A percentile compares a stretch with the other conserved stretches of the same genome.
These are phyloP conservation scores for Sinelater perroti DNA, from an alignment of 2,888 invertebrate species.

Conservation along the genomic window DNA sequence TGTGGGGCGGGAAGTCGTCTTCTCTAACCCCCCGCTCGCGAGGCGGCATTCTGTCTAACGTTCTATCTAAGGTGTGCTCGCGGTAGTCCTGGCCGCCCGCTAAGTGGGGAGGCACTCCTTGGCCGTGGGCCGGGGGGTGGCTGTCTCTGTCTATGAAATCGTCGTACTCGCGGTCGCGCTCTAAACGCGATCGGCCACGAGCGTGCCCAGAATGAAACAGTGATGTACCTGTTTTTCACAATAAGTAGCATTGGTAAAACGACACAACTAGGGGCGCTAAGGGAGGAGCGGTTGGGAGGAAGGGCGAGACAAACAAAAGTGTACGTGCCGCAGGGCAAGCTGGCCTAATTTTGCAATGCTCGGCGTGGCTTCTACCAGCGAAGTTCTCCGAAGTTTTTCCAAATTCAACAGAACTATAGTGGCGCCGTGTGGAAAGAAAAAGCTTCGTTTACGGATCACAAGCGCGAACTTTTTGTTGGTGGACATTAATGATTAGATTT, in stretches of 20 bases:
- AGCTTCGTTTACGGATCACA: no score
- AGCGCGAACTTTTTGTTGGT: no score
- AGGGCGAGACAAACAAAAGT: no score
- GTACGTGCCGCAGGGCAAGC: neutral
- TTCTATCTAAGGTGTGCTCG: conserved; percentile 48
- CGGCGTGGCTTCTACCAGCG: no score
- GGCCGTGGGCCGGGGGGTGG: conserved; percentile 47
- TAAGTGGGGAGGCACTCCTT: conserved; percentile 52
- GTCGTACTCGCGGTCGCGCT: conserved; percentile 64
- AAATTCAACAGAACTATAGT: no score
- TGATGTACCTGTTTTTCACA: conserved; percentile 52
- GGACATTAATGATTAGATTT: no score
- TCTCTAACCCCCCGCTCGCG: conserved; percentile 53
- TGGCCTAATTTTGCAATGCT: neutral
- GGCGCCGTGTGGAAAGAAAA: no score
- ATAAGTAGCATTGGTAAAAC: conserved; percentile 30
- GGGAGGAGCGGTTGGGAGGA: no score
- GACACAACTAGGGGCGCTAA: no score
- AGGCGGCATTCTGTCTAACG: conserved; percentile 50
- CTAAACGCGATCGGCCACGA: conserved; percentile 63
- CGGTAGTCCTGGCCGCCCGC: conserved; percentile 58
- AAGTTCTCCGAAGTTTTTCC: no score
- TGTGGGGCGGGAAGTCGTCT: conserved; percentile 61
- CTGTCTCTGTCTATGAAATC: conserved; percentile 61
- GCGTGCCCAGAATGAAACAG: conserved; percentile 61